phyloP scores from a whole-genome alignment of 2,113 vertebrate genomes.

The Chloroceryle aenea region DNA sequence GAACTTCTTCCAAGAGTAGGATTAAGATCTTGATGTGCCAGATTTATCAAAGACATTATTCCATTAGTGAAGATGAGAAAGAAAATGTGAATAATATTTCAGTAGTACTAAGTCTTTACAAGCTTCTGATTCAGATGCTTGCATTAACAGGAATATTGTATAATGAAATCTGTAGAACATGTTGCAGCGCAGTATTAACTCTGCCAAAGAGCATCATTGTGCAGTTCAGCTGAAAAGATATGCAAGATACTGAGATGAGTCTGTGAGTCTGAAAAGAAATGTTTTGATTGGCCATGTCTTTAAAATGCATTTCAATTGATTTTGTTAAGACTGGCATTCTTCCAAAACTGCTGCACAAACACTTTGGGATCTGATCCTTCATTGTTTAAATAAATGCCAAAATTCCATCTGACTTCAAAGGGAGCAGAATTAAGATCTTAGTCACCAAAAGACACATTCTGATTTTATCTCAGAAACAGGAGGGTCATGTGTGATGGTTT shows the following conservation, averaged over 20 bases:
- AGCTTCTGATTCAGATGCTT: slow-evolving; percentile 2
- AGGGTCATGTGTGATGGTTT: neutral
- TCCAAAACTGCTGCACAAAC: slow-evolving; percentile 44
- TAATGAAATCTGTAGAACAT: neutral
- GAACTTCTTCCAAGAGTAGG: slow-evolving; percentile 11
- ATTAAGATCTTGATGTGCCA: slow-evolving; percentile 10
- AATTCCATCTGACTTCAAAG: slow-evolving; percentile 11
- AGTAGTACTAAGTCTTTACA: slow-evolving; percentile 19
- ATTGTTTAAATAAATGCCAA: neutral
- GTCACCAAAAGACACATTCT: neutral
- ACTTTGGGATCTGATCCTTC: neutral
- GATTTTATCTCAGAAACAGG: neutral
- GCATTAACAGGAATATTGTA: slow-evolving; percentile 16
- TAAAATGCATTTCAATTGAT: slow-evolving; percentile 4
- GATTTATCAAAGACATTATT: slow-evolving; percentile 22
- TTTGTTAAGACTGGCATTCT: slow-evolving; percentile 21
- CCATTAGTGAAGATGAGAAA: slow-evolving; percentile 1
- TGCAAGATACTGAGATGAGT: neutral
- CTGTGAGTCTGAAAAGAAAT: slow-evolving; percentile 23
- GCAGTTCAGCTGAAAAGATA: neutral
- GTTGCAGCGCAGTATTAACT: neutral
- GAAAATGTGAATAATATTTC: neutral
- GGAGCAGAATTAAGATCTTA: neutral
- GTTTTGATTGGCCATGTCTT: slow-evolving; percentile 28
- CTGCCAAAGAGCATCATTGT: neutral